Conservation (phyloP, 2,888 invertebrate genomes). For the Margaritifera margaritifera region DNA sequence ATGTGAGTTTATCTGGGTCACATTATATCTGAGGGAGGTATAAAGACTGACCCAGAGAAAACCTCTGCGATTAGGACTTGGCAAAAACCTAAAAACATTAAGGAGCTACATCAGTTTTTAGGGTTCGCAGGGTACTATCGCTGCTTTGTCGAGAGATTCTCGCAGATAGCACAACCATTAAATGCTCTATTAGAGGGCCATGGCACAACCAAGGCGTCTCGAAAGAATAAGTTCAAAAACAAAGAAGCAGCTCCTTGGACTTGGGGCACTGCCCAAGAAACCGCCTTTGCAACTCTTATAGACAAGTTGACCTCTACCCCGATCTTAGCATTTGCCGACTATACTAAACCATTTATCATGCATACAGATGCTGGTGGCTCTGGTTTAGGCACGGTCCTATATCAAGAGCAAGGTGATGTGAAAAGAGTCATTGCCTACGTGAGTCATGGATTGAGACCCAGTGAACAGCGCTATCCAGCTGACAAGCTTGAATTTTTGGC, state of each 20-base stretch:
- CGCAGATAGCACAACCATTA: background rate
- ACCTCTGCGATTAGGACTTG: no score
- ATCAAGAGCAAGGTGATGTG: background rate
- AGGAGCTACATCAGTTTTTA: no score
- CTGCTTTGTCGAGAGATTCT: background rate
- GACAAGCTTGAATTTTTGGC: no score
- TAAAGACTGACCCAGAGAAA: no score
- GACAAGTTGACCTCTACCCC: background rate
- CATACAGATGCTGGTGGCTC: background rate
- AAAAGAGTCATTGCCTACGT: background rate
- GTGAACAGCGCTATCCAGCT: background rate
- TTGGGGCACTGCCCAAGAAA: background rate
- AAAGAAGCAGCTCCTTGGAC: background rate
- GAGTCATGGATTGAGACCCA: background rate
- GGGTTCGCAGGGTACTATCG: background rate
- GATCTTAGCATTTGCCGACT: background rate
- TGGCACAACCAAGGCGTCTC: no score
- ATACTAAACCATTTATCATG: background rate
- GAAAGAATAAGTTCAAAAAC: background rate
- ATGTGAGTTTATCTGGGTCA: slow-evolving; percentile 1
- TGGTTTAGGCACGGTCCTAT: background rate
- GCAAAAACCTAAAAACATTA: no score
- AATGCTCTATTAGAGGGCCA: no score
- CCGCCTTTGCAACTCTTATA: background rate
- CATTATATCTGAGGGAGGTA: background rate